Base-by-base conservation (phyloP, 2,113 vertebrate species). In the Siniperca knerii region DNA sequence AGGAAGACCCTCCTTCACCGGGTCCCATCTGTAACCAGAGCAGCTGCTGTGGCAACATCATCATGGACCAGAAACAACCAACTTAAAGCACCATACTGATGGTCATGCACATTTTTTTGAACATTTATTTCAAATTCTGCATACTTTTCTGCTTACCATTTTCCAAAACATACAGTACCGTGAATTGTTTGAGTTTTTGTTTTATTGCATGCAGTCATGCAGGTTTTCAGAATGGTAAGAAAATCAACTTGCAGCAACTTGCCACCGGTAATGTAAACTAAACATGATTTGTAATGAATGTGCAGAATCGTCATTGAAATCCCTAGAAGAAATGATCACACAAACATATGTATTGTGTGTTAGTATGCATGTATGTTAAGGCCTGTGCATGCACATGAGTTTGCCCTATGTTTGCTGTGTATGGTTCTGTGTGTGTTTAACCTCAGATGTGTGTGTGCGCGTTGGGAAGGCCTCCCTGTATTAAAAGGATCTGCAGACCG, bases 401-500 rank as follows among this genome's bases (percentile, higher is more conserved):
- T 70, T 80, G n/a, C 54, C n/a, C n/a, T 74, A 10, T 74, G 37
- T 83, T 54, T 83, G 42, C 48, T 4, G 11, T 65, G 13, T 61
- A n/a, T 66, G 35, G 67, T 21, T 44, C 12, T 64, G 60, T 77
- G 72, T 52, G 64, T 21, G 61, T 82, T 77, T 73, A 64, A 0
- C 21, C 37, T 68, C 7, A 8, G 18, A 33, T 54, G 62, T 61
- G 15, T 71, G 16, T 55, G 29, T 35, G 78, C n/a, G 54, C 11
- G 4, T 33, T 57, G 94, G 93, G 91, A 93, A 94, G 91, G 79
- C 66, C 86, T 29, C 71, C 75, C 68, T 4, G 87, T 94, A 93
- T 96, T 97, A 98, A 98, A 97, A 97, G 97, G 97, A 98, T 98
- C 96, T 97, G 95, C 90, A 95, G 95, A 94, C 95, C 42, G 89